These are phyloP conservation scores for Neotragus pygmaeus DNA, from an alignment of 2,113 vertebrate species.

Conservation along the genomic window DNA sequence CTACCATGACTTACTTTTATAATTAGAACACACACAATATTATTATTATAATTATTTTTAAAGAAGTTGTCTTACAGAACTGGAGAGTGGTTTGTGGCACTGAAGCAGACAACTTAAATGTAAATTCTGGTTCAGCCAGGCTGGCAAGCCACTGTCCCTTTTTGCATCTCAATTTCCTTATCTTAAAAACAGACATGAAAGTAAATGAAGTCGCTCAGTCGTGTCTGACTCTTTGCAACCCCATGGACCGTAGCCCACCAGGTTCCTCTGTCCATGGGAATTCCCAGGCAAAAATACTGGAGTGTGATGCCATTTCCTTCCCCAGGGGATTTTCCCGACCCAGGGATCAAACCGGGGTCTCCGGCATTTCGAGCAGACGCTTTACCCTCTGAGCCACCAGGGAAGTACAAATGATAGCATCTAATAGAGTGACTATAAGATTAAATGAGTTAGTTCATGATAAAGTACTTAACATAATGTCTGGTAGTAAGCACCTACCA, in stretches of 20 bases:
- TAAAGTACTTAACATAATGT: neutral
- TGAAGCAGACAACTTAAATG: neutral
- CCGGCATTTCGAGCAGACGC: rapidly evolving
- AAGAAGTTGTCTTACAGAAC: neutral
- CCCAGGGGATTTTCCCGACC: no score
- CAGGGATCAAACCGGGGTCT: no score
- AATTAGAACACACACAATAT: conserved; percentile 52
- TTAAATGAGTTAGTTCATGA: conserved; percentile 17
- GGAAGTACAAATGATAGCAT: neutral
- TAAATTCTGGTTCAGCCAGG: neutral
- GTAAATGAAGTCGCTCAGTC: neutral
- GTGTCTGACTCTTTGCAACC: rapidly evolving
- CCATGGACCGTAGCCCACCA: neutral
- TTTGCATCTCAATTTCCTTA: conserved; percentile 2
- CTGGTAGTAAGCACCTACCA: neutral
- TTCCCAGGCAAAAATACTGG: neutral
- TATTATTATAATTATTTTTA: conserved; percentile 48
- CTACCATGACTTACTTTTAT: conserved; percentile 52
- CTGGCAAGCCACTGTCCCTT: neutral
- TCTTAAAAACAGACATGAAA: neutral
- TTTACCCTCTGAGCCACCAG: no score
- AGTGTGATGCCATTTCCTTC: neutral
- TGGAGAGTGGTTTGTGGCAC: neutral
- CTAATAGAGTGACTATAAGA: neutral
- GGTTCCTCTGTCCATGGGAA: neutral